phyloP scores from a whole-genome alignment of 2,888 invertebrate species.

The Metalampra italica region DNA sequence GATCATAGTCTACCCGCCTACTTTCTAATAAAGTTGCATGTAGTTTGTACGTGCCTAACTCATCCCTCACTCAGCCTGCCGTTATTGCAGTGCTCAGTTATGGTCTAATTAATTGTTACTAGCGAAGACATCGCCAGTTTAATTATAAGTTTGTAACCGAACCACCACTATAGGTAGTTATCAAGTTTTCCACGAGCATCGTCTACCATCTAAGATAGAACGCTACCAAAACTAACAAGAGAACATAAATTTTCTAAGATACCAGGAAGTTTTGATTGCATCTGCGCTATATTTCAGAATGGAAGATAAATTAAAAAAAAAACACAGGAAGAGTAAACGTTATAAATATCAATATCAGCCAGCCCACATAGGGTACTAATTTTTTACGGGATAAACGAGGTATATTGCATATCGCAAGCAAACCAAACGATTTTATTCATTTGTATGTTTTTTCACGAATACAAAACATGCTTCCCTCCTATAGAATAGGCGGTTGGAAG shows the following conservation, averaged over 20 bases:
- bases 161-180: conserved; percentile 16
- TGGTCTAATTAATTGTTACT: conserved; percentile 58
- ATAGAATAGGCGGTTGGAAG: no score
- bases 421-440: no score
- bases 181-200: conserved; percentile 14
- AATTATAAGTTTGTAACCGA: conserved; percentile 49
- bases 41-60: conserved; percentile 28
- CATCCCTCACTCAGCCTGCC: conserved; percentile 41
- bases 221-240: conserved; percentile 9
- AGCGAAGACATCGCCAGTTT: conserved; percentile 51
- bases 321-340: no score
- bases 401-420: no score
- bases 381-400: no score
- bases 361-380: no score
- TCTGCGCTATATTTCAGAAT: no score
- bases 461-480: no score
- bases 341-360: no score
- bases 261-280: neutral
- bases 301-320: no score
- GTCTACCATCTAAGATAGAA: conserved; percentile 4
- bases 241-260: neutral
- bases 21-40: conserved; percentile 47
- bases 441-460: no score
- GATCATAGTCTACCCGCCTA: neutral
- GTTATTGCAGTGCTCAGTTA: conserved; percentile 48